phyloP scores from a whole-genome alignment of 2,113 vertebrate genomes.

The Galemys pyrenaicus region DNA sequence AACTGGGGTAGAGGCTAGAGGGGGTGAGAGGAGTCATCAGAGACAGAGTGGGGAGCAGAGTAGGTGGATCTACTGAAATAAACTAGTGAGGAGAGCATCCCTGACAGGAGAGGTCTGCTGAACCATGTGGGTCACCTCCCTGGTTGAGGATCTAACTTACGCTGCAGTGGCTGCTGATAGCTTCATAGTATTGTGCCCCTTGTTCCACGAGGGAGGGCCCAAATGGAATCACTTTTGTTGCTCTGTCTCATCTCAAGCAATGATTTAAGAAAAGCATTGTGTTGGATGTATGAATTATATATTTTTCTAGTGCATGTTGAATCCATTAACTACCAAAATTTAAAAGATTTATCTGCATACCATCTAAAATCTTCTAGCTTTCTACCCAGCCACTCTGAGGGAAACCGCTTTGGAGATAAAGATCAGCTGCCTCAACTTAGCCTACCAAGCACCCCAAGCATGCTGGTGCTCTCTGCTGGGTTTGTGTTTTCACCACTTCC shows the following conservation, averaged over 20 bases:
- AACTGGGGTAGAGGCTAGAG: no score
- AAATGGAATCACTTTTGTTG: neutral
- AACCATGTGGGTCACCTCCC: no score
- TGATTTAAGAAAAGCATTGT: neutral
- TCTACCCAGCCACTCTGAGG: neutral
- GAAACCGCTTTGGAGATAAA: neutral
- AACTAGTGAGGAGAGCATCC: no score
- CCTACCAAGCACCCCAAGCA: neutral
- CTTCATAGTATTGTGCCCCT: no score
- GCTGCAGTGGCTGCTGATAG: no score
- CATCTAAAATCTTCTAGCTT: neutral
- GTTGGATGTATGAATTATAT: neutral
- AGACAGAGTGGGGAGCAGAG: no score
- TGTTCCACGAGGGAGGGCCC: no score
- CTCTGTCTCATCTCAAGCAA: conserved; percentile 19
- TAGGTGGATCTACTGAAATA: no score
- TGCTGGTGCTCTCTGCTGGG: neutral
- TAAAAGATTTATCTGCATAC: neutral
- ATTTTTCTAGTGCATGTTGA: neutral
- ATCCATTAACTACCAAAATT: neutral
- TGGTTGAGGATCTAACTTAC: no score
- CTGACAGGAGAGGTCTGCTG: no score
- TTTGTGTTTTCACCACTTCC: neutral
- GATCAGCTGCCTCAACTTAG: neutral
- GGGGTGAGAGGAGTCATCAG: no score